Conservation (phyloP, 1,140 invertebrate species). For the Pseudomyrmex cubaensis region DNA sequence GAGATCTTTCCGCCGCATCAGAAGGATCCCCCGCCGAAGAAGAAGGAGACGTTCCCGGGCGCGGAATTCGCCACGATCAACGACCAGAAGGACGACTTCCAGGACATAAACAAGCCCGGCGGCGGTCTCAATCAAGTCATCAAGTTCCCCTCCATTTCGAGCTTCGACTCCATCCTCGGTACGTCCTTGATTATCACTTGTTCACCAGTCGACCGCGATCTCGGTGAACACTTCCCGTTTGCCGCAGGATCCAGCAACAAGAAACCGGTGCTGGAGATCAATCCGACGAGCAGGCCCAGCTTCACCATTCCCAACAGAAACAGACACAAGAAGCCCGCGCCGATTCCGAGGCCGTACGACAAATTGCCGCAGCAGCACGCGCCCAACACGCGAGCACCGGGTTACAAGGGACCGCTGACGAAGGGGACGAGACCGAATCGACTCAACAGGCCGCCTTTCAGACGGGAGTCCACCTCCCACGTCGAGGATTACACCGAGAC, state of each 20-base stretch:
- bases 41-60: slow-evolving; percentile 81
- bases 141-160: slow-evolving; percentile 63
- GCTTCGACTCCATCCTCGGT: slow-evolving; percentile 70
- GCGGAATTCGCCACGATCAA: slow-evolving; percentile 76
- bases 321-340: slow-evolving; percentile 77
- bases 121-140: slow-evolving; percentile 64
- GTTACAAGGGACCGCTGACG: slow-evolving; percentile 80
- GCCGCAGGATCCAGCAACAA: slow-evolving; percentile 71
- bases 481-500: slow-evolving; percentile 68
- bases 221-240: background rate
- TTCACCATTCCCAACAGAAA: slow-evolving; percentile 65
- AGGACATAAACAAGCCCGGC: slow-evolving; percentile 57
- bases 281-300: slow-evolving; percentile 72
- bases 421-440: slow-evolving; percentile 75
- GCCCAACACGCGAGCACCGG: slow-evolving; percentile 83
- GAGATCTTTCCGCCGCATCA: slow-evolving; percentile 87
- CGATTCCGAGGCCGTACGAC: slow-evolving; percentile 78
- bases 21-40: slow-evolving; percentile 78
- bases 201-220: background rate
- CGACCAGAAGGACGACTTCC: slow-evolving; percentile 75
- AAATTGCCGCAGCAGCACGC: slow-evolving; percentile 84
- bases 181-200: slow-evolving; percentile 11
- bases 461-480: slow-evolving; percentile 80
- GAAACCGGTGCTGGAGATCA: slow-evolving; percentile 73
- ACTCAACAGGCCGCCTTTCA: slow-evolving; percentile 80